Evolutionary conservation across 2,797 vertebrate species (phyloP).

Genomic region (Pogonophryne albipinna): DNA sequence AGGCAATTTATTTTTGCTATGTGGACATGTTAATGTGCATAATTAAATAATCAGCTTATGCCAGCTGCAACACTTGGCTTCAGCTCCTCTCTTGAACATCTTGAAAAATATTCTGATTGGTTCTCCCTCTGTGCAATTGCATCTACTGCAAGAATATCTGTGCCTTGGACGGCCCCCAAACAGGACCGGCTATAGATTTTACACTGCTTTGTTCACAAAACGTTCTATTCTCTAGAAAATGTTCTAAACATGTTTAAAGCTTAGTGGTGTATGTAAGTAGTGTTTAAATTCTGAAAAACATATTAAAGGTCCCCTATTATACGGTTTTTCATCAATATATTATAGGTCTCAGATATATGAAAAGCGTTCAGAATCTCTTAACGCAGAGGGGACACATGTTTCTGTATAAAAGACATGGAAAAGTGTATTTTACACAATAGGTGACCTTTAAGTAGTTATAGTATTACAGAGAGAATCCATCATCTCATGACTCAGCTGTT

Average conservation of each 20-base stretch:
- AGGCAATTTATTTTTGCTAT: slow-evolving; percentile 61
- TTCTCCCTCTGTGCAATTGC: slow-evolving; percentile 56
- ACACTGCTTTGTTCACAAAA: neutral
- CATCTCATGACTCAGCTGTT: neutral
- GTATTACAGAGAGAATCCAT: neutral
- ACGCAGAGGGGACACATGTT: too few relatives aligned
- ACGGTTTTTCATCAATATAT: too few relatives aligned
- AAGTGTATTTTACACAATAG: too few relatives aligned
- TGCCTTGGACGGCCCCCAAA: slow-evolving; percentile 22
- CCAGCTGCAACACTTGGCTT: slow-evolving; percentile 81
- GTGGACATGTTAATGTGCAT: slow-evolving; percentile 79
- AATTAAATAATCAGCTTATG: slow-evolving; percentile 83
- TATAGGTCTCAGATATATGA: too few relatives aligned
- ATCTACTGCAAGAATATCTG: slow-evolving; percentile 48
- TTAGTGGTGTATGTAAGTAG: neutral
- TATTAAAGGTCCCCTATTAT: too few relatives aligned
- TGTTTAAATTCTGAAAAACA: neutral
- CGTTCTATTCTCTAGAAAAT: neutral
- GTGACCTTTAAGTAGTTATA: neutral
- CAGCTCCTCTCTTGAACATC: slow-evolving; percentile 69
- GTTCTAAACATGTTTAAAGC: neutral
- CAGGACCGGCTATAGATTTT: slow-evolving; percentile 29
- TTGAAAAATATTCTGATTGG: slow-evolving; percentile 55
- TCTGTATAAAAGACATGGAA: too few relatives aligned
- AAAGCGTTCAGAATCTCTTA: too few relatives aligned